Conservation (phyloP, 1,140 invertebrate genomes). For the Pentalonia nigronervosa region DNA sequence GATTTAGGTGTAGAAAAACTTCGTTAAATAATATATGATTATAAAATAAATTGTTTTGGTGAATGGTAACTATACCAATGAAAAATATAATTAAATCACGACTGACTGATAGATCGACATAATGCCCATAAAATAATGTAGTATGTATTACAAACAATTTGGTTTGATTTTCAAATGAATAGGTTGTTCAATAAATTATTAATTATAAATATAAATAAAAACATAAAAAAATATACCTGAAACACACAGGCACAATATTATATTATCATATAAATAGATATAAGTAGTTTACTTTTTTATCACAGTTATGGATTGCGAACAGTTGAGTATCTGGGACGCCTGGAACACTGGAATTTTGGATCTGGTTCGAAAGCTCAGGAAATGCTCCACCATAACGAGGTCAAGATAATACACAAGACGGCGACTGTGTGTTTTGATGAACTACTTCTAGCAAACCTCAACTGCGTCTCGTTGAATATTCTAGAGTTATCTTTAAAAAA, state of each 20-base stretch:
- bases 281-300: neutral
- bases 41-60: neutral
- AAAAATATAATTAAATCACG: neutral
- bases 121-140: neutral
- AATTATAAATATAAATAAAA: neutral
- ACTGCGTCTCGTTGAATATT: neutral
- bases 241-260: neutral
- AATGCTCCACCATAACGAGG: neutral
- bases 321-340: neutral
- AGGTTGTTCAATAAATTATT: neutral
- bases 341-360: neutral
- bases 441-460: neutral
- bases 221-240: neutral
- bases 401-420: neutral
- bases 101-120: neutral
- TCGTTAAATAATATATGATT: neutral
- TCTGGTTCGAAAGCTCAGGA: neutral
- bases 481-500: slow-evolving; percentile 19
- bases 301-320: neutral
- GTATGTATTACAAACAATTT: neutral
- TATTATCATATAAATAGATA: neutral
- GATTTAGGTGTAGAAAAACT: neutral
- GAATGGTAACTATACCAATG: neutral
- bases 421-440: neutral
- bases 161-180: neutral